Base-by-base conservation (phyloP, 1,140 invertebrate genomes). In the Saccostrea cuccullata region DNA sequence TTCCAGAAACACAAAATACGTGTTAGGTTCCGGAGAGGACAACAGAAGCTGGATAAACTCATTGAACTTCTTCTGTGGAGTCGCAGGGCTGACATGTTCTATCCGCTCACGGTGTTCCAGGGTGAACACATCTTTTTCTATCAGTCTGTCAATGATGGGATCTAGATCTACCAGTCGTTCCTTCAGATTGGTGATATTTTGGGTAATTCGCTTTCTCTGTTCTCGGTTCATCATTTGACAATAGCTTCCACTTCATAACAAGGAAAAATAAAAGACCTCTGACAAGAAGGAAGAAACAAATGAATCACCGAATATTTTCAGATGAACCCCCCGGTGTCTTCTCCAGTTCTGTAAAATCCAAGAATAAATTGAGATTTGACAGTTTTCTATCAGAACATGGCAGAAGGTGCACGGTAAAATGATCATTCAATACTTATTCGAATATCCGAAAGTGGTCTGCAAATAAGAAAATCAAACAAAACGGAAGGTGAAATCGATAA, bases 1-100 rank as follows among this genome's bases (percentile, higher is more conserved):
- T 15, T 89, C 89, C 8, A 89, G n/a, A 47, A 89, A 89, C 17
- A 85, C 86, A 40, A 87, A 58, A 58, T 89, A 89, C 12, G 86
- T 82, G 15, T 23, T 85, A 20, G 89, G 89, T 9, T 89, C 86
- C 23, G 86, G 58, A 9, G 86, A 89, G 2, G 89, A 77, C 73
- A 89, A 23, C 20, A 89, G 70, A 6, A 89, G 55, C 36, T 87
- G 87, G n/a, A 89, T 73, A 26, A 89, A 89, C 55, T 89, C 86
- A 55, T 89, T 89, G 47, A 89, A 89, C 77, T 89, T 89, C 73
- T 82, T 87, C 60, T 89, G 89, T 1, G 86, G 67, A n/a, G 86
- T 89, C 0, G 84, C 60, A 5, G 86, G 83, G 17, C 86, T 85
- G 0, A 87, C 87, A 15, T 87, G 86, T 12, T 89, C 89, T 17